Evolutionary conservation across 92 coral and sea anemone species (phyloP), one percentile per base, ranked within the genome.

Genomic region (Scolanthus callimorphus): DNA sequence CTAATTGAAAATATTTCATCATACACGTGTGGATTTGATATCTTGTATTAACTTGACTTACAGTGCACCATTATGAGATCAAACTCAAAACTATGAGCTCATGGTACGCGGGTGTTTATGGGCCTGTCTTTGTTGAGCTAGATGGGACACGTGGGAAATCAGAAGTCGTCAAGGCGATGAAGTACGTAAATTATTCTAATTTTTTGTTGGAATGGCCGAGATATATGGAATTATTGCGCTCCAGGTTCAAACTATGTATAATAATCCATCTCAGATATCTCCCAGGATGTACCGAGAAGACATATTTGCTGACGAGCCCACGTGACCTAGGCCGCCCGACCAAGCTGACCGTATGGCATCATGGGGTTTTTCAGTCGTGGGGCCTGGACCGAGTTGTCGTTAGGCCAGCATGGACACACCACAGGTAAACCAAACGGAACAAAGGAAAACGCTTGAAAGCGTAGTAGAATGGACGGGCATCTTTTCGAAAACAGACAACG

Each of bases 311-410:
- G n/a, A 68, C 65, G 19, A 55, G 55, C 27, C 65, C 75, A 45
- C 58, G 58, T 31, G 67, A 76, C 44, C 70, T 76, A 37, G 83
- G 83, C 1, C 31, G 44, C n/a, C 56, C 67, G 31, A 61, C 39
- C 22, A 47, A 71, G 30, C 55, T 67, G 6, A 68, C 66, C 34
- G 58, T 76, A 15, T 59, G 76, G 76, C 76, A 76, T 56, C 65
- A 76, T 29, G 74, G 67, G 59, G 41, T 60, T 49, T 76, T 53
- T 28, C 76, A 70, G 19, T 50, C 74, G n/a, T 76, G 83, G 83
- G 67, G 74, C 37, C 74, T 75, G 76, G 74, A 75, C 45, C 59
- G 74, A 49, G 76, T 75, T 19, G 47, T 51, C 31, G 75, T 75
- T 0, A 59, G 60, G 47, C 76, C 83, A 3, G 74, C 68, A 17